Evolutionary conservation across 2,888 invertebrate genomes (phyloP), one percentile per base, ranked within the genome.

Genomic region (Agrotis ipsilon): DNA sequence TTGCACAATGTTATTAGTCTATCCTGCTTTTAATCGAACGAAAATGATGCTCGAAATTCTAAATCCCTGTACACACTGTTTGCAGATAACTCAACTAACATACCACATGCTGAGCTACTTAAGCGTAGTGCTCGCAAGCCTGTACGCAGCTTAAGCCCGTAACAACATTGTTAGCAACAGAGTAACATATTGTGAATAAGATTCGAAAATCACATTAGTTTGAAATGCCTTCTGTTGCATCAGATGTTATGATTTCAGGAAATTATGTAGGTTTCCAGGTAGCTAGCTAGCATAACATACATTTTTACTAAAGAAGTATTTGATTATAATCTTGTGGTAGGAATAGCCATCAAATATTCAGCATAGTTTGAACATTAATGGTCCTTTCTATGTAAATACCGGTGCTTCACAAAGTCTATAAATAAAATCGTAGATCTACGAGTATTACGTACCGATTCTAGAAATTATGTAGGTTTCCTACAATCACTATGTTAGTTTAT

Each of bases 271-370:
- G 24, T 24, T n/a, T n/a, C n/a, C n/a, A n/a, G n/a, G n/a, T n/a
- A n/a, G n/a, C n/a, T n/a, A n/a, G n/a, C n/a, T n/a, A 1, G 14
- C 43, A 45, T 48, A 65, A 24, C 39, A 59, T 16, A 39, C 0
- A 3, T 39, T 5, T 60, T 57, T 80, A 49, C 14, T 4, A 19
- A 67, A 63, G 59, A 3, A 27, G 21, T 61, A 58, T 66, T 66
- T 58, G 21, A 61, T 73, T 46, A 39, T 39, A 39, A 39, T 39
- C 46, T 39, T 46, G n/a, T 48, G 16, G 24, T 52, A 59, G 59
- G 43, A 52, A 59, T 54, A 46, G 18, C 32, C 39, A 51, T 76
- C 58, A 75, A 75, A 67, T 75, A 77, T 77, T 75, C 75, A 67
- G 19, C 13, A 46, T 54, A 75, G 68, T 68, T 68, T 58, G 51